Evolutionary conservation across 2,113 vertebrate genomes (phyloP), one percentile per base, ranked within the genome.

Genomic region (Forbesichthys papilliferus): DNA sequence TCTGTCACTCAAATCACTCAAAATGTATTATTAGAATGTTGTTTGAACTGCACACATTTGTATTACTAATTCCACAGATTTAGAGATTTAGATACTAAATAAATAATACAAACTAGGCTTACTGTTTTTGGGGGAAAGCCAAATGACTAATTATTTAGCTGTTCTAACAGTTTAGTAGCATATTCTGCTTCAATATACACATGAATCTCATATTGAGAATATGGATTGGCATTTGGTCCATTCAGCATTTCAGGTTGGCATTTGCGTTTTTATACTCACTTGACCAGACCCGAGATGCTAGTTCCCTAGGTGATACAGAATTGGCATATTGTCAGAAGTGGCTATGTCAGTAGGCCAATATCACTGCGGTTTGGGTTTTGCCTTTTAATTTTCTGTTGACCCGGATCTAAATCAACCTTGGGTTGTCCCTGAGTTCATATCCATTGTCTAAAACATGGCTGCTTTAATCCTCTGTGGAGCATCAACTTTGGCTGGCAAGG

Each of bases 391-490:
- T 72, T 71, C 75, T 70, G 81, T 85, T 79, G 80, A 74, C 54
- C 68, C 18, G 78, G 82, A 86, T 90, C 81, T 84, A 88, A 89
- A 88, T 90, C 86, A 90, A 91, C 90, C 85, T 89, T 87, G 85
- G 86, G 83, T 81, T 77, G 80, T 87, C 86, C 82, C 73, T 7
- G 64, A 82, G 83, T 88, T 87, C 84, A 87, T 87, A 88, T 82
- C 80, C 77, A 86, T 89, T 89, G 88, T 90, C 83, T 86, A 78
- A 70, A 87, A 87, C 83, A 82, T 81, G 85, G 85, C 87, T 80
- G 85, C 83, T 69, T 84, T 80, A 68, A 75, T 88, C 86, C 90
- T 87, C 81, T 73, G 68, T 88, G 87, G 84, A 87, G 86, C 87
- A 78, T 84, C 88, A 89, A 90, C 90, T 91, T 91, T 86, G 90